These are phyloP conservation scores for Drosophila triauraria DNA, from an alignment of 1,140 invertebrate species.

Conservation along the genomic window DNA sequence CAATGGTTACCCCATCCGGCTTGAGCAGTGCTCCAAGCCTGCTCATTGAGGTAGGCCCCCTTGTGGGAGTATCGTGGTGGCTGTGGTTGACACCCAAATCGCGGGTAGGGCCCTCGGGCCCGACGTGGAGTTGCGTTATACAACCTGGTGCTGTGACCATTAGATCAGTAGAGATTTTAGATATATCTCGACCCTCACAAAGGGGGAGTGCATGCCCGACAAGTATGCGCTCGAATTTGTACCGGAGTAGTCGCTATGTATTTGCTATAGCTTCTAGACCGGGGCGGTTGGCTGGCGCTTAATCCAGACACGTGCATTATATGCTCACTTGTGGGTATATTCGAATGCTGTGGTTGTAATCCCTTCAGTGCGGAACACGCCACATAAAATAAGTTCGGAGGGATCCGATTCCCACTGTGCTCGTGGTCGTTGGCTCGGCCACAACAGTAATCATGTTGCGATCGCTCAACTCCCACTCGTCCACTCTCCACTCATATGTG, in stretches of 20 bases:
- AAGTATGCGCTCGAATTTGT: neutral
- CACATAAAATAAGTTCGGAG: no score
- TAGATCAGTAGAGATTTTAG: neutral
- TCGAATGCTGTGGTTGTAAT: constrained; percentile 6
- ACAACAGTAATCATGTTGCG: no score
- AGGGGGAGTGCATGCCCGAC: neutral
- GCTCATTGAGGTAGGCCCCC: constrained; percentile 6
- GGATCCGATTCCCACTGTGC: no score
- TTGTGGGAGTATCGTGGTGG: constrained; percentile 20
- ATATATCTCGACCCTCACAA: neutral
- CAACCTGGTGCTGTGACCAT: constrained; percentile 2
- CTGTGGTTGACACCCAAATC: constrained; percentile 9
- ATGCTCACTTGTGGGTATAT: neutral
- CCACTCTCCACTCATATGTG: no score
- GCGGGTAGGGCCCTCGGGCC: no score
- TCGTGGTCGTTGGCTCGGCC: no score
- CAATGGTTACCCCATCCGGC: neutral
- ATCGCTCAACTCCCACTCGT: no score
- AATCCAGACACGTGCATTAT: neutral
- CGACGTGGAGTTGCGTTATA: neutral
- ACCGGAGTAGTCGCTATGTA: neutral
- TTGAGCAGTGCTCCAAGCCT: neutral
- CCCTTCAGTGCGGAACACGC: neutral
- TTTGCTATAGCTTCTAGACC: neutral
- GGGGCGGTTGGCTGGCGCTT: neutral